Evolutionary conservation across 2,113 vertebrate species (phyloP).

Genomic region (Neomonachus schauinslandi): DNA sequence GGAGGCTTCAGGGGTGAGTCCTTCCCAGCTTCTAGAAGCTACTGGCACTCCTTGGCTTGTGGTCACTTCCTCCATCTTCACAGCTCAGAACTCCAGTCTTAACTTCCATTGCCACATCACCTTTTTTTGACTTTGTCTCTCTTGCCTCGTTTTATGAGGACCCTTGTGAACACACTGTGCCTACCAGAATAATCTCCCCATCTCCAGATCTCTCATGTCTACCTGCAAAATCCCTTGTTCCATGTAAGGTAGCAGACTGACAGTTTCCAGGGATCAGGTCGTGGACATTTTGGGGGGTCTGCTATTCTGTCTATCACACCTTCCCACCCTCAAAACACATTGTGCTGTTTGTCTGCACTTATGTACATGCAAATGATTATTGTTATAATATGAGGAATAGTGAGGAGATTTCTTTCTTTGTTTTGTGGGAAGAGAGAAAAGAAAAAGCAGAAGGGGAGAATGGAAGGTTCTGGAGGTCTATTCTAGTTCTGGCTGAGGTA

Average conservation of each 20-base stretch:
- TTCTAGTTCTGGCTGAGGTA: constrained; percentile 1
- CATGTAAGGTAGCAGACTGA: not conserved
- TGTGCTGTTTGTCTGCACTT: not conserved
- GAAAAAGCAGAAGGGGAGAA: not conserved
- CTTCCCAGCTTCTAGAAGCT: not conserved
- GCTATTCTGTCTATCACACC: not conserved
- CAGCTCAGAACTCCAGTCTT: not conserved
- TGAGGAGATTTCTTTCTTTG: not conserved
- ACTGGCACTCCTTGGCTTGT: not conserved
- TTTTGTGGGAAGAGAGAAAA: not conserved
- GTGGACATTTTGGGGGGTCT: not conserved
- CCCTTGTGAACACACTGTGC: not conserved
- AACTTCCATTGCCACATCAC: not conserved
- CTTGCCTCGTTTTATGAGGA: not conserved
- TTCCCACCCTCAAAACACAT: not conserved
- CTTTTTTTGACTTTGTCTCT: not conserved
- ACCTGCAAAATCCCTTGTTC: not conserved
- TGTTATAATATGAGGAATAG: not conserved
- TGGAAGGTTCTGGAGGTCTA: not conserved
- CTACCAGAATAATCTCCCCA: not conserved
- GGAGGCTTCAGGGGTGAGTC: not conserved
- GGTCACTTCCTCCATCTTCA: not conserved
- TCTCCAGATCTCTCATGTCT: not conserved
- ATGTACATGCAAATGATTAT: not conserved
- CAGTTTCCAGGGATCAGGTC: not conserved